Percentiles rank a stretch among this genome's conserved stretches.
Evolutionary conservation across 2,888 invertebrate genomes (phyloP).

Genomic region (Globia sparganii): DNA sequence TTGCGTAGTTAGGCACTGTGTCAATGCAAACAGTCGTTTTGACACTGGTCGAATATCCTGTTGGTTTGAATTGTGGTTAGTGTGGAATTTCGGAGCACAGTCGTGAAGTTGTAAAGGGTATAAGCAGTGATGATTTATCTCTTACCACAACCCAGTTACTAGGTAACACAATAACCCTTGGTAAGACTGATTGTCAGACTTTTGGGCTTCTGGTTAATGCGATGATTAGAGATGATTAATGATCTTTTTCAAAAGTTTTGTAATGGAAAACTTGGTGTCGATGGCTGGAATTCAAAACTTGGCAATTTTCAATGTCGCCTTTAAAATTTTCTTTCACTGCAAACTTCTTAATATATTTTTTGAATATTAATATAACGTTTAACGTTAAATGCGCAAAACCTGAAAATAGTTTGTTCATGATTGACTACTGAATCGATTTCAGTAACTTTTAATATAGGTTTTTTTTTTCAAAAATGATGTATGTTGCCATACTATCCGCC

Average conservation of each 20-base stretch:
- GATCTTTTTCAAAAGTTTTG: not conserved
- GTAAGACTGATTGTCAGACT: no score
- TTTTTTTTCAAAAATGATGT: no score
- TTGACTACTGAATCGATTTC: no score
- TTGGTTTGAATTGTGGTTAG: not conserved
- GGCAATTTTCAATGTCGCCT: not conserved
- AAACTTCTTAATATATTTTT: not conserved
- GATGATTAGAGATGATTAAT: not conserved
- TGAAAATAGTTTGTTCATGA: no score
- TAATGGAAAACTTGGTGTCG: not conserved
- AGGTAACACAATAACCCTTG: no score
- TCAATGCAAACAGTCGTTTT: slow-evolving; percentile 9
- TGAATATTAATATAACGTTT: not conserved
- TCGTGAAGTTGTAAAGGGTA: no score
- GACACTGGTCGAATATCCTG: not conserved
- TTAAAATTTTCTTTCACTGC: not conserved
- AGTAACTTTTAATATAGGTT: no score
- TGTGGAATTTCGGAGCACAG: not conserved
- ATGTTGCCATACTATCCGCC: no score
- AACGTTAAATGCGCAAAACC: no score
- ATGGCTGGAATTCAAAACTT: not conserved
- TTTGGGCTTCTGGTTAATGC: not conserved
- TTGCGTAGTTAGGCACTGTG: slow-evolving; percentile 18
- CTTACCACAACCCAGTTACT: not conserved
- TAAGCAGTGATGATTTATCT: no score